Evolutionary conservation across 2,888 invertebrate genomes (phyloP), one percentile per base, ranked within the genome.

Genomic region (Ormia ochracea): DNA sequence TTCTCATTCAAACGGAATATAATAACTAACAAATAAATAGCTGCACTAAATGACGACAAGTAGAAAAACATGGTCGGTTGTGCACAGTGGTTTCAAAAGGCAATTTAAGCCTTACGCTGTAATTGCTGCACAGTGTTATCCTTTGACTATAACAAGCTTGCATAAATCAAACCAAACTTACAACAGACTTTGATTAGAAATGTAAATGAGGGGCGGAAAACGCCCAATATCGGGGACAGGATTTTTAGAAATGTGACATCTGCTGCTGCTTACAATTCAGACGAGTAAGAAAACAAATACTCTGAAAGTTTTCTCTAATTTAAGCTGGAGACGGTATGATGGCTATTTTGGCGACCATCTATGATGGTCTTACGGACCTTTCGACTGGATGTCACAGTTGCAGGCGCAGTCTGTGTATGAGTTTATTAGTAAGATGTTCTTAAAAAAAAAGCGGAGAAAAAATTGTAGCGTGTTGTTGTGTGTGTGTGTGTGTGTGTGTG

Each of bases 191-290:
- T 5, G 0, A 14, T 28, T 5, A 21, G 38, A 54, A 26, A 6
- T 7, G 7, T 45, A 61, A 61, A 48, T n/a, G 12, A 33, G 48
- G 14, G n/a, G 10, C 14, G 6, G 36, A 36, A 36, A 58, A 33
- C 33, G 48, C 33, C 19, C 77, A 26, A 84, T 81, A 87, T 87
- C 86, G 84, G 85, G 85, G 84, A 83, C 83, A 43, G 81, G 82
- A 84, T 84, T 23, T 56, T 58, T 43, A 84, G 85, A 86, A 86
- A 86, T 86, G 84, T 85, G 85, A 84, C 82, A 85, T 83, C 83
- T 81, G 79, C 26, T 48, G 65, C 43, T 82, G 82, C 82, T 54
- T 56, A 50, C 19, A 58, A 41, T 65, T 36, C 50, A 28, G 28
- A 9, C 41, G 14, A 36, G n/a, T n/a, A n/a, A n/a, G 17, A 9